Evolutionary conservation across 2,888 invertebrate genomes (phyloP), one percentile per base, ranked within the genome.

Genomic region (Proisotoma minuta): DNA sequence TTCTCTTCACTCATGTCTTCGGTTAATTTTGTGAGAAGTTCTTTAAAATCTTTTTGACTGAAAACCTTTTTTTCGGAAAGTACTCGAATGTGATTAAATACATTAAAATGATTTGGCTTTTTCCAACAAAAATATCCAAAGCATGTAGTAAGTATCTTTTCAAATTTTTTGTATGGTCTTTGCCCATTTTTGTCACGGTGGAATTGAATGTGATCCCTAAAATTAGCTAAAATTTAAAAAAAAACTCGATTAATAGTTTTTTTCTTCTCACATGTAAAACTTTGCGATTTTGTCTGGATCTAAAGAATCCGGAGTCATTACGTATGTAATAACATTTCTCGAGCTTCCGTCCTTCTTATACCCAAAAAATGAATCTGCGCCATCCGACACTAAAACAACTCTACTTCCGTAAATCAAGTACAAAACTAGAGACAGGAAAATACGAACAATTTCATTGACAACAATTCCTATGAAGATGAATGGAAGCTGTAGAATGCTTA

Each of bases 181-280:
- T 18, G 49, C n/a, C 52, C 53, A 51, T 50, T 26, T 15, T 26
- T 20, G 5, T 59, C 62, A n/a, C 57, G 49, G 43, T 54, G 49
- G n/a, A 60, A 23, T 18, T 34, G 34, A 66, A 49, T 4, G 62
- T 58, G 47, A 50, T 40, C n/a, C 52, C 57, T 43, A 57, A 43
- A n/a, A n/a, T n/a, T n/a, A n/a, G n/a, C n/a, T n/a, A n/a, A n/a
- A n/a, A n/a, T n/a, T n/a, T n/a, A n/a, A n/a, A n/a, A n/a, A n/a
- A n/a, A n/a, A n/a, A 34, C 34, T 34, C 34, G 34, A 34, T 10
- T 10, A 34, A 34, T 15, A 8, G 26, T 26, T 3, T 50, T 5
- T 43, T 52, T 51, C 47, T 20, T n/a, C n/a, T n/a, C 27, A 12
- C 0, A 43, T 2, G 28, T 59, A 28, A 0, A 34, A 57, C 1